A percentile compares a stretch with the other conserved stretches of the same genome.
Evolutionary conservation across 2,797 vertebrate genomes (phyloP).

Genomic region (Astyanax mexicanus): DNA sequence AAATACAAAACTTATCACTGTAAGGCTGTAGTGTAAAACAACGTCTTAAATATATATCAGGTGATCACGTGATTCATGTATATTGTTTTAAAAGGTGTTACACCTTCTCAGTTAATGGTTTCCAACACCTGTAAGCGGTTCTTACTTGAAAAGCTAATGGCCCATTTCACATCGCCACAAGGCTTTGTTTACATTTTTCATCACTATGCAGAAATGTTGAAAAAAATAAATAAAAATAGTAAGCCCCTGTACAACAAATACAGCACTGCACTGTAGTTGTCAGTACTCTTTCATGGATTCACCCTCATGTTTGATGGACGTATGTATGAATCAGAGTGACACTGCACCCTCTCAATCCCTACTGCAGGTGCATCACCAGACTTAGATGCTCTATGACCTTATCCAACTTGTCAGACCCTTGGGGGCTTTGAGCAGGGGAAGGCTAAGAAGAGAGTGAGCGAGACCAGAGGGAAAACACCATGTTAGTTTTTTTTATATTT

Average conservation of each 20-base stretch:
- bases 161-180: too few relatives aligned
- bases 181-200: too few relatives aligned
- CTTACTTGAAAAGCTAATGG: too few relatives aligned
- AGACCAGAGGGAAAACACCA: neutral
- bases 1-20: too few relatives aligned
- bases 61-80: too few relatives aligned
- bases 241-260: too few relatives aligned
- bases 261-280: too few relatives aligned
- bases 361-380: slow-evolving; percentile 2
- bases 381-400: neutral
- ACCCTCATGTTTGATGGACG: neutral
- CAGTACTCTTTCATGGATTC: neutral
- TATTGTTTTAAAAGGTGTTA: too few relatives aligned
- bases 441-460: neutral
- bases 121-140: too few relatives aligned
- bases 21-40: too few relatives aligned
- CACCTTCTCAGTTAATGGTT: too few relatives aligned
- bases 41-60: too few relatives aligned
- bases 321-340: neutral
- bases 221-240: neutral
- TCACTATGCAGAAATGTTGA: neutral
- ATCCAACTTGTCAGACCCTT: neutral
- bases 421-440: neutral
- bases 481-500: neutral
- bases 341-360: neutral